Evolutionary conservation across 2,797 vertebrate species (phyloP).

Genomic region (Capromys pilorides): DNA sequence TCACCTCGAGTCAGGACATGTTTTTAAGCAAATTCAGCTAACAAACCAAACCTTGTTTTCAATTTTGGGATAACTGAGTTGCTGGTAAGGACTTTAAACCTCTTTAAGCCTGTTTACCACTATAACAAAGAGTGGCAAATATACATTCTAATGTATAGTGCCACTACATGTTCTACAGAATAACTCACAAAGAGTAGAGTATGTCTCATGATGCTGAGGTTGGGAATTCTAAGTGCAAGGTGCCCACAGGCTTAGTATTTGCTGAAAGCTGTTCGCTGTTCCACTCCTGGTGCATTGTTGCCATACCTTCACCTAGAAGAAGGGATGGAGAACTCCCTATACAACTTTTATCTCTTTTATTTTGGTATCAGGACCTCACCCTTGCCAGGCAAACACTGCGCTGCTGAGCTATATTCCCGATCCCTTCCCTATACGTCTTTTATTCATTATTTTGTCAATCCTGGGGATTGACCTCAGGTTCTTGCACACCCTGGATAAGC

Average conservation of each 20-base stretch:
- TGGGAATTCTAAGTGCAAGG: background rate
- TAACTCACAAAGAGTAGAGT: background rate
- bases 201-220: background rate
- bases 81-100: background rate
- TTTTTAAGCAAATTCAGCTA: slow-evolving; percentile 27
- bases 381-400: background rate
- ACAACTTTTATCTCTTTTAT: background rate
- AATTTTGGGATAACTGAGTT: background rate
- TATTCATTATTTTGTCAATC: too few relatives aligned
- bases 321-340: too few relatives aligned
- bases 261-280: background rate
- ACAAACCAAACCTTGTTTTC: slow-evolving; percentile 5
- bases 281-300: too few relatives aligned
- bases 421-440: background rate
- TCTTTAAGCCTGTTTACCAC: background rate
- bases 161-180: background rate
- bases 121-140: background rate
- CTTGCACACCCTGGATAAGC: background rate
- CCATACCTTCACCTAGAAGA: too few relatives aligned
- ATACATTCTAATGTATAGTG: too few relatives aligned
- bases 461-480: background rate
- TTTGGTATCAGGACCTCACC: background rate
- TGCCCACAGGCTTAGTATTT: background rate
- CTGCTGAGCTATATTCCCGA: background rate
- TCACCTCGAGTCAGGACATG: background rate